These are phyloP conservation scores for Thysanoteuthis rhombus DNA, from an alignment of 2,888 invertebrate genomes.

Conservation along the genomic window DNA sequence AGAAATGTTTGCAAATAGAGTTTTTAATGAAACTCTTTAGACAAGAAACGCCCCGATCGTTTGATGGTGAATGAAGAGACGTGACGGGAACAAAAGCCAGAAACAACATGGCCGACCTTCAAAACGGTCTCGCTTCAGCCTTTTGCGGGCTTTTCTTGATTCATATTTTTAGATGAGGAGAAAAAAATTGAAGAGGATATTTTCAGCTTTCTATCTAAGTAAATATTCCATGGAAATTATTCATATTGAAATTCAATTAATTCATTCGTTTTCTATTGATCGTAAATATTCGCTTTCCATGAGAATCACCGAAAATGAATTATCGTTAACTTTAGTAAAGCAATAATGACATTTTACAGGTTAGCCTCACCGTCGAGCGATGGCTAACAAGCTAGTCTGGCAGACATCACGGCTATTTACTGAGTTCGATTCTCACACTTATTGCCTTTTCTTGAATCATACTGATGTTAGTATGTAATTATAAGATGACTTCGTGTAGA, in stretches of 20 bases:
- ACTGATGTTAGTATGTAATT: no score
- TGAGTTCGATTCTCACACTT: no score
- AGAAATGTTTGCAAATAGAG: conserved; percentile 12
- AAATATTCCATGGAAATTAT: neutral
- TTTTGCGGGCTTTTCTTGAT: neutral
- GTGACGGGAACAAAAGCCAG: neutral
- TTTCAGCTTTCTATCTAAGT: neutral
- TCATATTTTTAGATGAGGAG: neutral
- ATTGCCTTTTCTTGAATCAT: no score
- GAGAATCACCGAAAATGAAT: neutral
- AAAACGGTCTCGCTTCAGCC: neutral
- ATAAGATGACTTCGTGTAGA: no score
- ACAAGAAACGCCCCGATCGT: neutral
- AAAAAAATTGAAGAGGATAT: neutral
- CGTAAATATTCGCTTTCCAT: neutral
- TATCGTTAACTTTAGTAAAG: neutral
- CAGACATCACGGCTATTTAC: no score
- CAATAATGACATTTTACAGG: no score
- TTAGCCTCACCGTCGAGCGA: no score
- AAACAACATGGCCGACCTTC: neutral
- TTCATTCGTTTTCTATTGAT: neutral
- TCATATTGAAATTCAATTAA: neutral
- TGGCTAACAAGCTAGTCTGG: no score
- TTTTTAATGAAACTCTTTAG: neutral
- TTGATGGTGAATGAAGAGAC: neutral